Evolutionary conservation across 2,797 vertebrate species (phyloP), one percentile per base, ranked within the genome.

Genomic region (Chaenodraco wilsoni): DNA sequence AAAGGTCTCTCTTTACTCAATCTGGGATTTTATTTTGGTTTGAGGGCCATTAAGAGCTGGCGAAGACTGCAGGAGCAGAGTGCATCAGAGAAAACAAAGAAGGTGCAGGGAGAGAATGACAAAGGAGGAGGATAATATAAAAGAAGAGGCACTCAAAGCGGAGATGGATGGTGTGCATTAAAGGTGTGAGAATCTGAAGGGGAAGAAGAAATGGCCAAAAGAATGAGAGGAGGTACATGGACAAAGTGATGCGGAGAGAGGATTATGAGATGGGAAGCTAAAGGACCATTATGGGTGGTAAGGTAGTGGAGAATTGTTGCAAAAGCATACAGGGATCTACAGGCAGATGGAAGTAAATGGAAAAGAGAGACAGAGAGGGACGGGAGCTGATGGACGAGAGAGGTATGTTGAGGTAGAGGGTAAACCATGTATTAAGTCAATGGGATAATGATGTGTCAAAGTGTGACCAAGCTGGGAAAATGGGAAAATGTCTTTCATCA

Each of bases 401-500:
- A 79, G 69, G 76, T 12, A 65, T 71, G 78, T 64, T 62, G 67
- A 84, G 84, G 76, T 50, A 77, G 76, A 81, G 86, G 72, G 77
- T 83, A 87, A 85, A 77, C 68, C 76, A 79, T 85, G 88, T 92
- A 89, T 89, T 93, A 91, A 91, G 84, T 92, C 89, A 91, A 88
- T 84, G 81, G 82, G 90, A 92, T 93, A 92, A 94, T 93, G 87
- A 90, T 87, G 87, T 92, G 90, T 92, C 91, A 92, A 87, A 90
- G 89, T 76, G 84, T 92, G 90, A 92, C 91, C 89, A 88, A 84
- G 84, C 90, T 91, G 84, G 79, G 90, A 82, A 94, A 92, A 93
- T 91, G 85, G 87, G 85, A 87, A 90, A 91, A 89, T 88, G 91
- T 91, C 90, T 93, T 93, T 93, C 87, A 93, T 92, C 93, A 91